Evolutionary conservation across 64 coral and sea anemone genomes (phyloP).

Genomic region (Cladopsammia gracilis): DNA sequence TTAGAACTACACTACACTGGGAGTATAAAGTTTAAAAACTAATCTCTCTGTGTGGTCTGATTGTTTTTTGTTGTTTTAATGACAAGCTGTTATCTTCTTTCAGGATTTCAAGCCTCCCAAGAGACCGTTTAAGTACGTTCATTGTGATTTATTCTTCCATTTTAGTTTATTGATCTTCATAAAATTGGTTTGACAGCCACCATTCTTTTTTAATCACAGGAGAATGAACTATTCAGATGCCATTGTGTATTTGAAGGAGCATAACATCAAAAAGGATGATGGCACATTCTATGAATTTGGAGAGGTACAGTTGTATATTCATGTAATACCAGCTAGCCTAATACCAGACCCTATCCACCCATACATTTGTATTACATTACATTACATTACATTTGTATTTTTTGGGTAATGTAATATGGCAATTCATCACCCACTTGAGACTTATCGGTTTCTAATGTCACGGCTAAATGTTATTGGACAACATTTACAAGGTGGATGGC

Average conservation of each 20-base stretch:
- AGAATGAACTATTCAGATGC: slow-evolving; percentile 98
- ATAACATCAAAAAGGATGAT: slow-evolving; percentile 97
- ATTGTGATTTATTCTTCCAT: not conserved
- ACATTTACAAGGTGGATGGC: no score
- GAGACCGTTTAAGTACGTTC: slow-evolving; percentile 90
- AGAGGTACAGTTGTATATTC: slow-evolving; percentile 69
- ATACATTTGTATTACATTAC: no score
- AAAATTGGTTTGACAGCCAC: not conserved
- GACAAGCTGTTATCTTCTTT: not conserved
- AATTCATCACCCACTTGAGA: no score
- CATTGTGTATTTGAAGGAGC: slow-evolving; percentile 94
- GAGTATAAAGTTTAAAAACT: no score
- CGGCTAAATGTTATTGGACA: no score
- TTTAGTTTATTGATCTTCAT: not conserved
- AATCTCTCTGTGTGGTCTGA: no score
- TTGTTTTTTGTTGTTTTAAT: no score
- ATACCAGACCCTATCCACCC: no score
- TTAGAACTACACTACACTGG: no score
- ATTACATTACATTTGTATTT: no score
- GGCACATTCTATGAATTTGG: slow-evolving; percentile 99
- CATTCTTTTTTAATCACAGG: slow-evolving; percentile 33
- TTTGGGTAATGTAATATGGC: no score
- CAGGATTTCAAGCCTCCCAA: slow-evolving; percentile 95
- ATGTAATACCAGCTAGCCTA: not conserved
- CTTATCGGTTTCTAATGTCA: no score